phyloP scores from a whole-genome alignment of 1,140 invertebrate genomes.

The Eupeodes corollae region DNA sequence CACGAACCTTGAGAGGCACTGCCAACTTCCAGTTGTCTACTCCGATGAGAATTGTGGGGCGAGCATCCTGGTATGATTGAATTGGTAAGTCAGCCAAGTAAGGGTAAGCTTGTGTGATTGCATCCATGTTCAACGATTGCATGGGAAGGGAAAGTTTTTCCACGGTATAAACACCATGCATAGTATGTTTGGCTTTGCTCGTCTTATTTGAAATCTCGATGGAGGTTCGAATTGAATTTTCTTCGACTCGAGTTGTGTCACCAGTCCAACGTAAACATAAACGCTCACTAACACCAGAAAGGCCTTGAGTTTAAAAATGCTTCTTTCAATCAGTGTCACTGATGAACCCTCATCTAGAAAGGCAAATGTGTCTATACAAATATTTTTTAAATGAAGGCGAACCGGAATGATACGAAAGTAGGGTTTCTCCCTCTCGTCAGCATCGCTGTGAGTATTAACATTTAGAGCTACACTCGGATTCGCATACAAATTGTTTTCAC shows the following conservation, averaged over 20 bases:
- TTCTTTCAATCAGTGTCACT: constrained; percentile 1
- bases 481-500: no score
- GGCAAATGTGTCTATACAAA: not conserved
- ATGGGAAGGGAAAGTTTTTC: not conserved
- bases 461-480: not conserved
- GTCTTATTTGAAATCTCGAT: not conserved
- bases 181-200: not conserved
- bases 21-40: not conserved
- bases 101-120: not conserved
- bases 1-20: not conserved
- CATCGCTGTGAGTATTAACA: not conserved
- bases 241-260: not conserved
- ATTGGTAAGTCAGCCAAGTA: not conserved
- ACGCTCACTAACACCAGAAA: not conserved
- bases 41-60: not conserved
- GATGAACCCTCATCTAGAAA: constrained; percentile 2
- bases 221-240: not conserved
- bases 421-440: not conserved
- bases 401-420: not conserved
- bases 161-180: not conserved
- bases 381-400: constrained; percentile 1
- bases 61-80: not conserved
- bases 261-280: not conserved
- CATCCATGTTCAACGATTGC: not conserved
- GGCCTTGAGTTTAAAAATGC: not conserved